Base-by-base conservation (phyloP, 2,113 vertebrate genomes). In the Nymphicus hollandicus region DNA sequence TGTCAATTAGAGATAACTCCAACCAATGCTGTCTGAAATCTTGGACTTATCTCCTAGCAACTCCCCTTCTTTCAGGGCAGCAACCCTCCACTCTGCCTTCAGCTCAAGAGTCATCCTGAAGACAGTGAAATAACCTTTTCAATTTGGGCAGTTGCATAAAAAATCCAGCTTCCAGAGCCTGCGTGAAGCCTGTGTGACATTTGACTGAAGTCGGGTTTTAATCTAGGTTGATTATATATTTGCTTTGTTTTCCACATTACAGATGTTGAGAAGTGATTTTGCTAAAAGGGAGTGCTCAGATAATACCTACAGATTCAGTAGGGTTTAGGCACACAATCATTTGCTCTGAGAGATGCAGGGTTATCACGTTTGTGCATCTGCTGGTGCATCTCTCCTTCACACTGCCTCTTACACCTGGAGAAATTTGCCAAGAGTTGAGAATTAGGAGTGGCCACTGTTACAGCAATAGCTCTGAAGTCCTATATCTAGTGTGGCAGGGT, bases 1-100 rank as follows among this genome's bases (percentile, higher is more conserved):
- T 99, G 99, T 99, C 99, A 99, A 99, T 99, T 99, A 99, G 98
- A 98, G 99, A 99, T 98, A 99, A 98, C 98, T 98, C 98, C 91
- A 14, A 97, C 98, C 98, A 98, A 97, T 97, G 97, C 97, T 93
- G 97, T 97, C 97, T 97, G 98, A 98, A 98, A 99, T 98, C 98
- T 98, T 98, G 97, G 98, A 97, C 98, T 98, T 97, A 99, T 99
- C 98, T 97, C 99, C 98, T 99, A 99, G 99, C 99, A 99, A 99
- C 99, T 97, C 96, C 96, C 98, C 98, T 96, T 98, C 98, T 98
- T 98, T 98, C 98, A 98, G 98, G 98, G 98, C 96, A 97, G 96
- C 97, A 97, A 96, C 97, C 96, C 97, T 95, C 88, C 58, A 22
- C 96, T 95, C 95, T 95, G 96, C 97, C 95, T 58, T 96, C 96